Base-by-base conservation (phyloP, 1,140 invertebrate genomes). In the Myzus persicae region DNA sequence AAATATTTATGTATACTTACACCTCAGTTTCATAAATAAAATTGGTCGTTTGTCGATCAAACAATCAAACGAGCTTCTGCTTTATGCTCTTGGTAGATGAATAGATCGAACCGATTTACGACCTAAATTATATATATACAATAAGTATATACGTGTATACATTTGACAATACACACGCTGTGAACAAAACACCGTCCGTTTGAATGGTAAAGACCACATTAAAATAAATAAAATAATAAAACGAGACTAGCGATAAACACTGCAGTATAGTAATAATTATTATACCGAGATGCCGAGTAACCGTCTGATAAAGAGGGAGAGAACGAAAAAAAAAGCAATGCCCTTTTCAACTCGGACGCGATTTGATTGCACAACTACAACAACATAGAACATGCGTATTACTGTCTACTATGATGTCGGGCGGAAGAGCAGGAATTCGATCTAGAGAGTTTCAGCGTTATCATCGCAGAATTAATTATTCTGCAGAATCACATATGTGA, bases 381-480 rank as follows among this genome's bases (percentile, higher is more conserved):
- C 38, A 38, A 38, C 22, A 81, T 38, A 38, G 14, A 48, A 51
- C 48, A 81, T 82, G n/a, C 20, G 76, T 76, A 76, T 14, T 51
- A 24, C 31, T 59, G 14, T 31, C n/a, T 51, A 24, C 31, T 59
- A 31, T 31, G 14, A 59, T 31, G 5, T 36, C 48, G 11, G 11
- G 26, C 88, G 48, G 48, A 89, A 89, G 88, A 89, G n/a, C n/a
- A n/a, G 88, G 24, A 40, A 40, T 46, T 24, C 36, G n/a, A 89
- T 48, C 20, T 24, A 38, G 36, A 89, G 24, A 26, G 24, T 51
- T 54, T 5, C 20, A 22, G 1, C 31, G 42, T 44, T n/a, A 46
- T 46, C 38, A 38, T 81, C 76, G 18, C 46, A 48, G 46, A 48
- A 48, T 48, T 48, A 48, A 48, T 51, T 51, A 24, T 22, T 59